phyloP scores from a whole-genome alignment of 2,888 invertebrate genomes.

The Parnassius smintheus region DNA sequence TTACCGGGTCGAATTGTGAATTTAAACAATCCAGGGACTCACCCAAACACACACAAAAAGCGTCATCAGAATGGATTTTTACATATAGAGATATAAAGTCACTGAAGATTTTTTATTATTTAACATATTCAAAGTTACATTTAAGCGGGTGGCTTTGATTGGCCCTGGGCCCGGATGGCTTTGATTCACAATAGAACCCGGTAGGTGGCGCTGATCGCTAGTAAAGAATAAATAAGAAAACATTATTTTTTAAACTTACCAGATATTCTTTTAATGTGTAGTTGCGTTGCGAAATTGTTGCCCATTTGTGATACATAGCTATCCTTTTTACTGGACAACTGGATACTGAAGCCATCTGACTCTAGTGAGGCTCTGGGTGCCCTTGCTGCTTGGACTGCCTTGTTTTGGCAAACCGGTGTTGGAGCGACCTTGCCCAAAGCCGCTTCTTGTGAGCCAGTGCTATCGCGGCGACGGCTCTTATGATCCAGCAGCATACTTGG shows the following conservation, averaged over 20 bases:
- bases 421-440: constrained; percentile 72
- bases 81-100: too few relatives aligned
- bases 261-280: constrained; percentile 77
- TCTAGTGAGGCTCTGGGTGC: constrained; percentile 74
- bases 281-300: constrained; percentile 75
- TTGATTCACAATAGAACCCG: too few relatives aligned
- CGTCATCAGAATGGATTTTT: too few relatives aligned
- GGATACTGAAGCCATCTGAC: constrained; percentile 77
- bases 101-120: too few relatives aligned
- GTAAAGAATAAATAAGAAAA: too few relatives aligned
- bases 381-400: constrained; percentile 68
- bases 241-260: constrained; percentile 50
- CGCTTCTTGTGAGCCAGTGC: constrained; percentile 74
- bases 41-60: too few relatives aligned
- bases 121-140: too few relatives aligned
- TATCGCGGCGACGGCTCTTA: constrained; percentile 80
- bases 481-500: constrained; percentile 84
- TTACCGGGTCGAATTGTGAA: too few relatives aligned
- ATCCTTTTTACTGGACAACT: constrained; percentile 74
- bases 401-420: constrained; percentile 65
- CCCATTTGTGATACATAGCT: constrained; percentile 80
- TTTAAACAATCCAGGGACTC: too few relatives aligned
- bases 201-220: too few relatives aligned
- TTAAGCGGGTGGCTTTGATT: too few relatives aligned
- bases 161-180: too few relatives aligned